phyloP scores from a whole-genome alignment of 2,888 invertebrate genomes.

The Athalia circularis region DNA sequence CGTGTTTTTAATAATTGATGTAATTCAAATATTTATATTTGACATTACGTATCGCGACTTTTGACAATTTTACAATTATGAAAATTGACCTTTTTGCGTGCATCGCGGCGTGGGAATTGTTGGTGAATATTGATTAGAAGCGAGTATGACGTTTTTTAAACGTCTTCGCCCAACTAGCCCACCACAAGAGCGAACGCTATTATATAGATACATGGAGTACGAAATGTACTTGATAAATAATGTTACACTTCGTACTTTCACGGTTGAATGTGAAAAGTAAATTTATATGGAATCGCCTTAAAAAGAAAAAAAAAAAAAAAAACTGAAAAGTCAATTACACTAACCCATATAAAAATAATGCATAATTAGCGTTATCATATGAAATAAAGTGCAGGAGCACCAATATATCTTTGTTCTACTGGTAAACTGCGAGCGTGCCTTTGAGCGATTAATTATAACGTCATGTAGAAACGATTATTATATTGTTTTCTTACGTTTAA shows the following conservation, averaged over 20 bases:
- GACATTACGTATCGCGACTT: conserved; percentile 2
- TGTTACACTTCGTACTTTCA: conserved; percentile 21
- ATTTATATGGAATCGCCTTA: conserved; percentile 33
- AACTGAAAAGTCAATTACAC: conserved; percentile 38
- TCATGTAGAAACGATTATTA: not conserved
- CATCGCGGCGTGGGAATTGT: conserved; percentile 21
- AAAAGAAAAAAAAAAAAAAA: not conserved
- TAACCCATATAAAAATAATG: conserved; percentile 31
- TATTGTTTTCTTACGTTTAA: not conserved
- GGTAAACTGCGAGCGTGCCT: not conserved
- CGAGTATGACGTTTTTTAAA: conserved; percentile 11
- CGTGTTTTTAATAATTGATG: not conserved
- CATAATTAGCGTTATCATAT: conserved; percentile 44
- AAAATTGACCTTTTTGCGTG: conserved; percentile 8
- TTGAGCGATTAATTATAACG: not conserved
- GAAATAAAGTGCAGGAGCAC: conserved; percentile 41
- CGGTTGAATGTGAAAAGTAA: not conserved
- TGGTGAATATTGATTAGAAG: conserved; percentile 39
- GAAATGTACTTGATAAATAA: not conserved
- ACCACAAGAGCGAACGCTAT: not conserved
- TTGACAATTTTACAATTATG: conserved; percentile 29
- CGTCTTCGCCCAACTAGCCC: conserved; percentile 33
- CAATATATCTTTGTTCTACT: not conserved
- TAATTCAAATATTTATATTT: conserved; percentile 15
- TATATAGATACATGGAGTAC: conserved; percentile 10